phyloP scores from a whole-genome alignment of 2,888 invertebrate genomes.

The Argyresthia albistria region DNA sequence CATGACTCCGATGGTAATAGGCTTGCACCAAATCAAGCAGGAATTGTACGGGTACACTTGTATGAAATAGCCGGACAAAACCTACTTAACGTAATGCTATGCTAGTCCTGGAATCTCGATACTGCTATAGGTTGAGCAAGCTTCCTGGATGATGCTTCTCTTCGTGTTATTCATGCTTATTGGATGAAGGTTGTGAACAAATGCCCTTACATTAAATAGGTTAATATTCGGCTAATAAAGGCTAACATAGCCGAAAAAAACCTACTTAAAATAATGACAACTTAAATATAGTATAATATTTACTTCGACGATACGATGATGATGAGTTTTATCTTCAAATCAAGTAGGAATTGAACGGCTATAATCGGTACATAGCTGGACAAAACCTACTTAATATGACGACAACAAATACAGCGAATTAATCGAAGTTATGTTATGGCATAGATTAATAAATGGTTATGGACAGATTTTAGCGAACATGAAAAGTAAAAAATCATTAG shows the following conservation, averaged over 20 bases:
- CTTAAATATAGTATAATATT: conserved; percentile 12
- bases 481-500: too few species aligned
- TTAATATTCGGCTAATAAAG: conserved; percentile 16
- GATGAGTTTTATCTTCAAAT: conserved; percentile 6
- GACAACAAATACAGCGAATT: conserved; percentile 3
- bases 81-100: conserved; percentile 13
- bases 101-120: not conserved
- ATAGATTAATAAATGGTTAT: not conserved
- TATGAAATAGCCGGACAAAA: conserved; percentile 13
- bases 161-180: too few species aligned
- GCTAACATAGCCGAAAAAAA: conserved; percentile 15
- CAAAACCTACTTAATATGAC: conserved; percentile 17
- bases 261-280: conserved; percentile 16
- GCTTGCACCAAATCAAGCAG: conserved; percentile 4
- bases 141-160: too few species aligned
- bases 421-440: not conserved
- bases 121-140: not conserved
- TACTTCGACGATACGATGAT: conserved; percentile 12
- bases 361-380: conserved; percentile 15
- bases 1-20: not conserved
- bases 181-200: not conserved
- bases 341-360: conserved; percentile 15
- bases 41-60: not conserved
- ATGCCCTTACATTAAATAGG: conserved; percentile 22
- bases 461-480: too few species aligned